Conservation (phyloP, 2,888 invertebrate species). For the Agrenia bidenticulata region DNA sequence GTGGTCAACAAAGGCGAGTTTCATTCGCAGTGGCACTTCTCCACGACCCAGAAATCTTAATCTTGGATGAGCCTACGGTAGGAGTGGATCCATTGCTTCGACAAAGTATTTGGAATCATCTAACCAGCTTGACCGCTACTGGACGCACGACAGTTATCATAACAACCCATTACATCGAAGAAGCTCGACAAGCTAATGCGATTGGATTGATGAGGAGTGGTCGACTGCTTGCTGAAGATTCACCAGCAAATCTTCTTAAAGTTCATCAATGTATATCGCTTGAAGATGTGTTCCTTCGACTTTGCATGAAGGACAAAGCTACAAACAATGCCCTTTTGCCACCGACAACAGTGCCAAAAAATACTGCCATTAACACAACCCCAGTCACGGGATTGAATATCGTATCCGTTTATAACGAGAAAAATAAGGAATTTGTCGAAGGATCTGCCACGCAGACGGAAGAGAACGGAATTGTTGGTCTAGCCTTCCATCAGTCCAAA, state of each 20-base stretch:
- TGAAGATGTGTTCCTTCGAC: conserved; percentile 89
- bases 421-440: conserved; percentile 35
- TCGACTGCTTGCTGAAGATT: conserved; percentile 83
- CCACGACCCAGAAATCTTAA: conserved; percentile 87
- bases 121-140: conserved; percentile 84
- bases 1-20: conserved; percentile 86
- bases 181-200: conserved; percentile 15
- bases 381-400: conserved; percentile 32
- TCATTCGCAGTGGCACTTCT: conserved; percentile 89
- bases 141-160: conserved; percentile 88
- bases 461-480: conserved; percentile 66
- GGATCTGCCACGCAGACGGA: conserved; percentile 28
- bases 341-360: conserved; percentile 18
- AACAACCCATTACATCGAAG: conserved; percentile 21
- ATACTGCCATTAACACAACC: conserved; percentile 7
- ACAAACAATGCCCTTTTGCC: conserved; percentile 36
- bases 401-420: conserved; percentile 49
- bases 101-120: conserved; percentile 82
- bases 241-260: conserved; percentile 69
- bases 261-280: conserved; percentile 81
- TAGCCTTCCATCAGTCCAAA: conserved; percentile 88
- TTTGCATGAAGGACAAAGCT: conserved; percentile 59
- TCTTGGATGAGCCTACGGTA: conserved; percentile 61
- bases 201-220: conserved; percentile 95
- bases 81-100: conserved; percentile 28